Evolutionary conservation across 1,140 invertebrate species (phyloP), one percentile per base, ranked within the genome.

Genomic region (Lepidotrigona ventralis): DNA sequence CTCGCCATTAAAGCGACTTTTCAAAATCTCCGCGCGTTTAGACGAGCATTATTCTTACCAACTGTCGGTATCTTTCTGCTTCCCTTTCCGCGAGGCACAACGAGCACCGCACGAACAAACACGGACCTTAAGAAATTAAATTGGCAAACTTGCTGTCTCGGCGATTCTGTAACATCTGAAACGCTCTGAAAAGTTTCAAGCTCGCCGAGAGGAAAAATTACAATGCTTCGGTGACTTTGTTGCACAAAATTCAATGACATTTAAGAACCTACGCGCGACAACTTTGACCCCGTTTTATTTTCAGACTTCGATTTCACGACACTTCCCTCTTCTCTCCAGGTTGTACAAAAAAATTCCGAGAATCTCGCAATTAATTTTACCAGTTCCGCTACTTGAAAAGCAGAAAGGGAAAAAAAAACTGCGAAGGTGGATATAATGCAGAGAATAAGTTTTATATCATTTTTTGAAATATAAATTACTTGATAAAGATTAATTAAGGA

Each of bases 111-210:
- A 39, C 29, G 72, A 51, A 75, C 33, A 76, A 76, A 81, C 73
- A n/a, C 46, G 14, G 63, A 76, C 51, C 69, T 76, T 66, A 68
- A 76, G 80, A 81, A 74, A 75, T 75, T 81, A 81, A 81, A 60
- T 80, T 53, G 58, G 79, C 71, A 53, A 81, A 81, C 39, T 71
- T 81, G 33, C 51, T 33, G 46, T 26, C 54, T 33, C 23, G n/a
- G 46, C 39, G 39, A 69, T 58, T 17, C 23, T 39, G 15, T 23
- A 17, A 9, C 9, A 46, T 8, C 53, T n/a, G 29, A 69, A 69
- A 54, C 21, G 19, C 4, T 46, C 4, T 33, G 21, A n/a, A 78
- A 78, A 15, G 33, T 78, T 68, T 8, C 9, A 2, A 54, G 51
- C 33, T 68, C 2, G n/a, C 46, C 23, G 26, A 11, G 21, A 33